Evolutionary conservation across 2,797 vertebrate genomes (phyloP).

Genomic region (Morus bassanus): DNA sequence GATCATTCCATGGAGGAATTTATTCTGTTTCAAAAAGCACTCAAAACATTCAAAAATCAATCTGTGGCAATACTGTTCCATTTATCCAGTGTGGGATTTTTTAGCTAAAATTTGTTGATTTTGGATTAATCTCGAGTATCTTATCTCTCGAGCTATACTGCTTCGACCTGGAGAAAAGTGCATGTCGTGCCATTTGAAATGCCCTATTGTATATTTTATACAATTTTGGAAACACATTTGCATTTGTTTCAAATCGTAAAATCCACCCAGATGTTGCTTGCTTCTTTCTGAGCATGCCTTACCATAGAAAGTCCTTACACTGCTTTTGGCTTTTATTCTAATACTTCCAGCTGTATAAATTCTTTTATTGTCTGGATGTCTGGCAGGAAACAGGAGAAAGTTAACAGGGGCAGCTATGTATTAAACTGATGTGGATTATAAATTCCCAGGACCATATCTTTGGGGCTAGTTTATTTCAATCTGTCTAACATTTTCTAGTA

Average conservation of each 20-base stretch:
- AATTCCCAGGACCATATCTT: constrained; percentile 68
- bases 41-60: background rate
- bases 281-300: constrained; percentile 72
- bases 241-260: constrained; percentile 73
- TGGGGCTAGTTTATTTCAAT: constrained; percentile 49
- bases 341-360: constrained; percentile 89
- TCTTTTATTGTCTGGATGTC: constrained; percentile 88
- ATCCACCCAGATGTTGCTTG: constrained; percentile 77
- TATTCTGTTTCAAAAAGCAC: constrained; percentile 17
- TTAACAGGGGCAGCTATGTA: constrained; percentile 75
- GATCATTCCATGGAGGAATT: background rate
- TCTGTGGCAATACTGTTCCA: background rate
- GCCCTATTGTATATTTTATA: constrained; percentile 49
- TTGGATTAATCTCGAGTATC: constrained; percentile 4
- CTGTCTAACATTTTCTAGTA: constrained; percentile 32
- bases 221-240: constrained; percentile 68
- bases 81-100: background rate
- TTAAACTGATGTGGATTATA: constrained; percentile 74
- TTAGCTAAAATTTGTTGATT: background rate
- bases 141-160: background rate
- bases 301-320: constrained; percentile 73
- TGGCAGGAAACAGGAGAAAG: constrained; percentile 82
- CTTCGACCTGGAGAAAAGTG: constrained; percentile 22
- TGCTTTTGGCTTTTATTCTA: constrained; percentile 81
- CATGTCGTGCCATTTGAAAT: constrained; percentile 43